These are phyloP conservation scores for Heliocidaris erythrogramma DNA, from an alignment of 35 echinoderm and acorn worm species.

Conservation along the genomic window DNA sequence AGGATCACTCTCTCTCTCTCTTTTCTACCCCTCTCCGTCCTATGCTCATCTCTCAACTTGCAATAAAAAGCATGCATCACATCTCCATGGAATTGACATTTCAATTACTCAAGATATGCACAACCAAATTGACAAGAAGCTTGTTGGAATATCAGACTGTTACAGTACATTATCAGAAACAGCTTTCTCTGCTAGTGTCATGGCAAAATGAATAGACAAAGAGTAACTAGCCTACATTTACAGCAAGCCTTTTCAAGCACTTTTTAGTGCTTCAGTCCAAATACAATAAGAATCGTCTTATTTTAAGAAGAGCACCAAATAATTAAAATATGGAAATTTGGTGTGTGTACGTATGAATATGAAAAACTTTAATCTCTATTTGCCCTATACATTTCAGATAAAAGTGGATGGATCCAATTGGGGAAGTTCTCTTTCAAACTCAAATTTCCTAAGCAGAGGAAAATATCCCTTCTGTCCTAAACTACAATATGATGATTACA, in stretches of 20 bases:
- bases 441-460: too few species aligned
- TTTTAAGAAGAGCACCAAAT: too few species aligned
- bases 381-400: background rate
- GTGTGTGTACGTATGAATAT: too few species aligned
- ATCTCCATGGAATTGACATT: constrained; percentile 17
- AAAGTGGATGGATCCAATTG: background rate
- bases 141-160: background rate
- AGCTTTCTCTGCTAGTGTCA: background rate
- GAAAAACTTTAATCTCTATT: too few species aligned
- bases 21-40: background rate
- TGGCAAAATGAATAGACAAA: too few species aligned
- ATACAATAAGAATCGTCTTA: background rate
- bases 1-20: background rate
- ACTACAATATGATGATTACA: too few species aligned
- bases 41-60: background rate
- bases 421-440: background rate
- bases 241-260: background rate
- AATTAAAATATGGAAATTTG: too few species aligned
- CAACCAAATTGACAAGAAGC: background rate
- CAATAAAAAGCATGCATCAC: background rate
- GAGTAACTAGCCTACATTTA: too few species aligned
- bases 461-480: too few species aligned
- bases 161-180: background rate
- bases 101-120: constrained; percentile 3
- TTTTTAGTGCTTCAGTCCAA: background rate